phyloP scores from a whole-genome alignment of 1,140 invertebrate genomes.

The Dendroctonus valens region DNA sequence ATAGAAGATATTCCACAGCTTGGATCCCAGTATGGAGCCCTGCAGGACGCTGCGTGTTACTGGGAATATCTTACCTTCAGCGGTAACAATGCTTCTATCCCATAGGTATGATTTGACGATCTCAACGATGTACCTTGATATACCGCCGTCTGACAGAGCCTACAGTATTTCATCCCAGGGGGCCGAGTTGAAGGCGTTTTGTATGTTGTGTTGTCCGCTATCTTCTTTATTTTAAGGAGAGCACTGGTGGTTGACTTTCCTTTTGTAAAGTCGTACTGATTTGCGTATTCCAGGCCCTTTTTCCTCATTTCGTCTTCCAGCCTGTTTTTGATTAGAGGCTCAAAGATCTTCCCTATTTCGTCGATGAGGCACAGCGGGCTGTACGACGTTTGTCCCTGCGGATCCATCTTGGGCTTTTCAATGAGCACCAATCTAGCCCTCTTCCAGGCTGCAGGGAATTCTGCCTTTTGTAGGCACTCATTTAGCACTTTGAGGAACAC shows the following conservation, averaged over 20 bases:
- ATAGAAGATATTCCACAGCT: slow-evolving; percentile 42
- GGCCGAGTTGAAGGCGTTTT: neutral
- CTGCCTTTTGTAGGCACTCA: neutral
- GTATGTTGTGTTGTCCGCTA: neutral
- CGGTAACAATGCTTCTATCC: neutral
- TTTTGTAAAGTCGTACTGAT: slow-evolving; percentile 44
- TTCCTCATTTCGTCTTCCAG: slow-evolving; percentile 14
- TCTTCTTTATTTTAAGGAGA: neutral
- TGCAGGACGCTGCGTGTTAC: neutral
- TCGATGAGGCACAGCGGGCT: slow-evolving; percentile 38
- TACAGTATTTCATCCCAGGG: neutral
- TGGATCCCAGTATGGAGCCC: slow-evolving; percentile 6
- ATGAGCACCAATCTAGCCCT: slow-evolving; percentile 12
- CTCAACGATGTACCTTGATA: neutral
- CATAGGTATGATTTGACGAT: neutral
- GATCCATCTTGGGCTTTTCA: neutral
- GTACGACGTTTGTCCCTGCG: neutral
- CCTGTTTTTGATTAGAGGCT: slow-evolving; percentile 30
- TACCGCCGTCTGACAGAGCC: neutral
- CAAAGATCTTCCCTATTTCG: slow-evolving; percentile 34
- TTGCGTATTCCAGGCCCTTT: slow-evolving; percentile 16
- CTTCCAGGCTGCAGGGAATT: slow-evolving; percentile 26
- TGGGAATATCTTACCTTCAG: neutral
- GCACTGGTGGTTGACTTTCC: slow-evolving; percentile 37
- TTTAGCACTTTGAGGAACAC: slow-evolving; percentile 14